Base-by-base conservation (phyloP, 1,140 invertebrate species). In the Notospermus geniculatus region DNA sequence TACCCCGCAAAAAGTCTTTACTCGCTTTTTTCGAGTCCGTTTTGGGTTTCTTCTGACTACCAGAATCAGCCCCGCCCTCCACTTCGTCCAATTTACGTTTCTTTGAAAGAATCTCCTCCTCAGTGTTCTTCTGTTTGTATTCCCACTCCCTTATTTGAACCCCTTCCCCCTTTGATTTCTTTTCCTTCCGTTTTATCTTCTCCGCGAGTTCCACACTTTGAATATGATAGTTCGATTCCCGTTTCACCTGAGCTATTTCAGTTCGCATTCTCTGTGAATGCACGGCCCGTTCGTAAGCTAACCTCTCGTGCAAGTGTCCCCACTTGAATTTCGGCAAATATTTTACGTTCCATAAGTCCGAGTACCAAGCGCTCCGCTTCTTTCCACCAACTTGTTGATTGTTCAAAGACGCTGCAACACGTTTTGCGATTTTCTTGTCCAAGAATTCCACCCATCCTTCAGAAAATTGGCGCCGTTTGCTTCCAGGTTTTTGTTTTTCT, bases 381-480 rank as follows among this genome's bases (percentile, higher is more conserved):
- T 89, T 65, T 1, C 87, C 89, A n/a, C 90, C 91, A 57, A 98
- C 90, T 81, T 88, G 88, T 63, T 86, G 88, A 73, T 92, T 93
- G 76, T 98, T 98, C 28, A 98, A 82, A 36, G 84, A 79, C 9
- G 80, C 68, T 0, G 92, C 92, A 30, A 95, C 90, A 76, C 85
- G 79, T 83, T 97, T 97, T 2, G 95, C 95, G 30, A 90, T 83
- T 71, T 86, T 88, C 81, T 95, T 95, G 60, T 90, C 90, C 77
- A 90, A 86, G 84, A 97, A 98, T 81, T 98, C 95, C 1, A 98
- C 85, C 95, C 95, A 98, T 25, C 95, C 95, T 86, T 98, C 95
- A 5, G 88, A 89, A 70, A 93, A 98, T 28, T 72, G 64, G 28
- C 74, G 87, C 80, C 67, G 67, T 64, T 72, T 86, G 84, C 63